phyloP scores from a whole-genome alignment of 2,888 invertebrate genomes.

The Drosophila emarginata region DNA sequence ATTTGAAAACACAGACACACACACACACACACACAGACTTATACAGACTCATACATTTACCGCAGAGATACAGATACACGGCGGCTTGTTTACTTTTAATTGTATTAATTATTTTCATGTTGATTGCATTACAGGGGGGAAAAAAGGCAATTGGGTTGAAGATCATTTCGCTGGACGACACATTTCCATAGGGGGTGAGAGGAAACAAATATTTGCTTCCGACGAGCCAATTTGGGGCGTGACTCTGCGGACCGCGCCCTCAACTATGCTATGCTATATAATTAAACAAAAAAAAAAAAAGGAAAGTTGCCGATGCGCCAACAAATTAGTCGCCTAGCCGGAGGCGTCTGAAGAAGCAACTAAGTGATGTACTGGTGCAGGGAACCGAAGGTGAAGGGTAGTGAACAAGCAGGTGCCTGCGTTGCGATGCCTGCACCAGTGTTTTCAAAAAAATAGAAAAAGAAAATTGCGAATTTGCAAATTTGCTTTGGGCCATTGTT shows the following conservation, averaged over 20 bases:
- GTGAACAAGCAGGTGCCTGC: neutral
- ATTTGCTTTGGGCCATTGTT: neutral
- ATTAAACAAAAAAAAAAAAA: neutral
- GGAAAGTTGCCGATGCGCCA: neutral
- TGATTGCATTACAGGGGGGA: conserved; percentile 56
- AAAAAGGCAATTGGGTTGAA: conserved; percentile 34
- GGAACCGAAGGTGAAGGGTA: neutral
- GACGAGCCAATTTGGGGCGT: conserved; percentile 3
- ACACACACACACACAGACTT: neutral
- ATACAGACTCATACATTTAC: neutral
- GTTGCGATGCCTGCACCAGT: neutral
- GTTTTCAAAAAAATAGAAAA: conserved; percentile 1
- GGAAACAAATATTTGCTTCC: conserved; percentile 3
- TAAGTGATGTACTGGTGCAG: neutral
- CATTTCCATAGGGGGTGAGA: neutral
- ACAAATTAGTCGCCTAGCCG: neutral
- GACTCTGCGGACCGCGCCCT: conserved; percentile 2
- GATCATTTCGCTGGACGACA: neutral
- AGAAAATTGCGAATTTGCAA: neutral
- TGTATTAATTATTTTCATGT: conserved; percentile 68
- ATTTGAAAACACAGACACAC: conserved; percentile 36
- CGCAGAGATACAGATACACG: neutral
- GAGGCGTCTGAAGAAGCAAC: neutral
- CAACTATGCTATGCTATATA: neutral
- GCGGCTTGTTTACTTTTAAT: conserved; percentile 54